phyloP scores from a whole-genome alignment of 2,797 vertebrate genomes.

The Ctenosaura bakeri region DNA sequence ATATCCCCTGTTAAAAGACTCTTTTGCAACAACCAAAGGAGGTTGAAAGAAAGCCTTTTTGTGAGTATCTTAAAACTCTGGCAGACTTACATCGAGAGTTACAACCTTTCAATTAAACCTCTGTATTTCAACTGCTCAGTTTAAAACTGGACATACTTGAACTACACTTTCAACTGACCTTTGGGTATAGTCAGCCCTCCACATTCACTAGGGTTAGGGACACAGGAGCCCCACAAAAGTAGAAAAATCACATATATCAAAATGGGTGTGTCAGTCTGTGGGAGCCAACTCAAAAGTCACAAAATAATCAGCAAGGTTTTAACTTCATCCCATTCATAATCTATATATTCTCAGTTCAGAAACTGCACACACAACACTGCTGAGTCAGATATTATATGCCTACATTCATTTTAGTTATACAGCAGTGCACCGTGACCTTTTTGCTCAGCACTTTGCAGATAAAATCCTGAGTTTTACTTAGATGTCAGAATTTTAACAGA shows the following conservation, averaged over 20 bases:
- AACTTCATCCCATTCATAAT: background rate
- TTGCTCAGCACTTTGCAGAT: conserved; percentile 17
- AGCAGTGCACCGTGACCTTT: background rate
- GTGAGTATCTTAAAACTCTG: no score
- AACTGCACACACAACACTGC: background rate
- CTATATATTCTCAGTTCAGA: background rate
- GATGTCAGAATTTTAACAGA: background rate
- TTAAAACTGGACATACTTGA: background rate
- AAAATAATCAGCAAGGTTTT: background rate
- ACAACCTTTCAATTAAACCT: background rate
- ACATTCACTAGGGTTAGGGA: no score
- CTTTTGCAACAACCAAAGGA: no score
- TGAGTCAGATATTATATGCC: conserved; percentile 13
- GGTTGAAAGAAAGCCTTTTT: no score
- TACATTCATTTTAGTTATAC: background rate
- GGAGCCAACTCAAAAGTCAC: background rate
- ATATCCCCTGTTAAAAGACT: no score
- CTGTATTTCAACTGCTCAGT: background rate
- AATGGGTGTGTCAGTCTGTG: background rate
- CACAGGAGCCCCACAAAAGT: no score
- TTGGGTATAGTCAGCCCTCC: background rate
- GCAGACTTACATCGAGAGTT: background rate
- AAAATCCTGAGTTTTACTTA: conserved; percentile 13
- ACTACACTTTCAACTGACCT: background rate
- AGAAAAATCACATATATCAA: no score